Evolutionary conservation across 2,113 vertebrate genomes (phyloP), one percentile per base, ranked within the genome.

Genomic region (Telmatochromis brichardi): DNA sequence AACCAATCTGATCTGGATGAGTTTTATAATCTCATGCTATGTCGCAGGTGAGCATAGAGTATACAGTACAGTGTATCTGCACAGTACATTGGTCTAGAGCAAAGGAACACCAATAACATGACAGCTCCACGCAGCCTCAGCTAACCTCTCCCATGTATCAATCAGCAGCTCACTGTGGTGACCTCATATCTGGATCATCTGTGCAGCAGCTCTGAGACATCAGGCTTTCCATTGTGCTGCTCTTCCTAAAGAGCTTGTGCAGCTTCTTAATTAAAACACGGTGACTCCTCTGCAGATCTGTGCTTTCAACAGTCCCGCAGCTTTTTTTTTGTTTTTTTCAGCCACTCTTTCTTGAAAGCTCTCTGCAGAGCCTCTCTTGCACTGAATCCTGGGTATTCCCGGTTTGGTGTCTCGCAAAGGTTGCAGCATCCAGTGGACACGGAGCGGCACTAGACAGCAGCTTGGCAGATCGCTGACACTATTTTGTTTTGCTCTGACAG

Each of bases 151-250:
- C 37, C 53, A 60, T 54, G 68, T 58, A 89, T 88, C 90, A 88
- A 81, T 90, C 88, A 76, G 88, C 83, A 47, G 82, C 89, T 83
- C 85, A 40, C 45, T 31, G 50, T 11, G 47, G 84, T 89, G 93
- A 92, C 91, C 91, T 93, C 89, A 88, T 82, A 84, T 89, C 92
- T 85, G 86, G 78, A 92, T 89, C 84, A 80, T 88, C 90, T 14
- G 79, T n/a, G 10, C 78, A 51, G 45, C 73, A 33, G 73, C 73
- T 78, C 26, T 54, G 84, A 83, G 55, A 88, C 83, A 83, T 71
- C 57, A 55, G 58, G 80, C 84, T 73, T 82, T 54, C 58, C 13
- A 37, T 15, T 23, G 54, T 37, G 87, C 81, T 10, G 53, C 81
- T 85, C 78, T 60, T 81, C 21, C 90, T 82, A 40, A 81, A 83